These are phyloP conservation scores for Cerastis leucographa DNA, from an alignment of 2,888 invertebrate genomes.

Conservation along the genomic window DNA sequence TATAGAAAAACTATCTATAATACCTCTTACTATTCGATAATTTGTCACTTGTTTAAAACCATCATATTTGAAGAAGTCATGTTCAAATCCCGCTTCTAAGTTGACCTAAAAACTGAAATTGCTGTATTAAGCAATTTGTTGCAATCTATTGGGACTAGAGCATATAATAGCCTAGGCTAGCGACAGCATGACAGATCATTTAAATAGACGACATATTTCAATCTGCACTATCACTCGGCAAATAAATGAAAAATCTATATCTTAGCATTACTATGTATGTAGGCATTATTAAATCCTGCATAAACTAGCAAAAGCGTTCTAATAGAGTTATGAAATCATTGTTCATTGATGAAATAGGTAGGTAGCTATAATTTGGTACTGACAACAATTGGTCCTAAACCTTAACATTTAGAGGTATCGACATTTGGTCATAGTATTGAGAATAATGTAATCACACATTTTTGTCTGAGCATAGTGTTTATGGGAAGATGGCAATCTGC, in stretches of 20 bases:
- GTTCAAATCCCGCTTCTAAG: constrained; percentile 4
- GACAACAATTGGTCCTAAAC: constrained; percentile 25
- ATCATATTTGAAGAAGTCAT: background rate
- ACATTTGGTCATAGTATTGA: constrained; percentile 32
- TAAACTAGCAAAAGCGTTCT: constrained; percentile 29
- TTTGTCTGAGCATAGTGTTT: constrained; percentile 42
- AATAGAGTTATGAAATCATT: constrained; percentile 23
- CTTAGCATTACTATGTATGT: too few relatives aligned
- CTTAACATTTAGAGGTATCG: constrained; percentile 41
- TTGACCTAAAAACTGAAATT: constrained; percentile 13
- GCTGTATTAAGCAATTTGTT: constrained; percentile 53
- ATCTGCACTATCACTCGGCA: constrained; percentile 30
- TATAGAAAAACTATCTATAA: background rate
- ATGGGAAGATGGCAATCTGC: background rate
- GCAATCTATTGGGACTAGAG: constrained; percentile 34
- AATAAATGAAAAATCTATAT: constrained; percentile 41
- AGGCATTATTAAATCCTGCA: constrained; percentile 7
- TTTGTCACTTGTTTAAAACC: background rate
- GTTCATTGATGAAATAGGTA: constrained; percentile 14
- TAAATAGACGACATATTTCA: constrained; percentile 40
- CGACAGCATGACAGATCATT: constrained; percentile 41
- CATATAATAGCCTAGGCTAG: constrained; percentile 34
- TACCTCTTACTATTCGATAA: too few relatives aligned
- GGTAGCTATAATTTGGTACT: constrained; percentile 27
- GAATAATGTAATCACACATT: constrained; percentile 38